A percentile compares a stretch with the other conserved stretches of the same genome.
Conservation (phyloP, 1,140 invertebrate genomes). For the Drosophila neocordata region DNA sequence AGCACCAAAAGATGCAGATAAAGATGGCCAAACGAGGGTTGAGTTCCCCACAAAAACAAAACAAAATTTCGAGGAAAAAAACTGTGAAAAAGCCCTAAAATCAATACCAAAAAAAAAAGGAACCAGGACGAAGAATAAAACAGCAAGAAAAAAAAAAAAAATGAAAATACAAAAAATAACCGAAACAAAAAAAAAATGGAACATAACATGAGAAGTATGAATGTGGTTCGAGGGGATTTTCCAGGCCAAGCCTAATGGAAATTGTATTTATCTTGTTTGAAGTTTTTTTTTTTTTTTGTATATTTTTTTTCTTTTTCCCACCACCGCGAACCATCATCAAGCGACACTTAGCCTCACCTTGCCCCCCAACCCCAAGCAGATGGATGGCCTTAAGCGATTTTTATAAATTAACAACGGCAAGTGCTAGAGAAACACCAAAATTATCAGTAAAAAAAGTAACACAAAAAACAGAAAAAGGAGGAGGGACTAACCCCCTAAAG, state of each 20-base stretch:
- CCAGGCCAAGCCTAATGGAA: slow-evolving; percentile 71
- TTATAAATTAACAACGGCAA: slow-evolving; percentile 77
- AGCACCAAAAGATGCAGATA: slow-evolving; percentile 5
- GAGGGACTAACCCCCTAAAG: not conserved
- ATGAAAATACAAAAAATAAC: not conserved
- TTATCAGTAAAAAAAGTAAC: slow-evolving; percentile 66
- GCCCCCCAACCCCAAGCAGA: slow-evolving; percentile 8
- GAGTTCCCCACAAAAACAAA: slow-evolving; percentile 10
- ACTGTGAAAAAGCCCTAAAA: slow-evolving; percentile 81
- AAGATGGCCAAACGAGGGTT: slow-evolving; percentile 26
- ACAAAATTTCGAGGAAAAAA: slow-evolving; percentile 40
- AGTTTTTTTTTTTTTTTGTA: slow-evolving; percentile 66
- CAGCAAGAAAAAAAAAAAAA: slow-evolving; percentile 10
- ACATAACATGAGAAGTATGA: slow-evolving; percentile 62
- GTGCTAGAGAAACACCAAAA: slow-evolving; percentile 53
- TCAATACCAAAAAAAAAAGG: slow-evolving; percentile 56
- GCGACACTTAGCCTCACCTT: slow-evolving; percentile 75
- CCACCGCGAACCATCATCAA: slow-evolving; percentile 39
- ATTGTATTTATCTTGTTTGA: slow-evolving; percentile 81
- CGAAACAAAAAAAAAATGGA: slow-evolving; percentile 34
- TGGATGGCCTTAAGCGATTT: slow-evolving; percentile 70
- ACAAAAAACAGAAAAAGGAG: not conserved
- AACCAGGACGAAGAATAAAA: slow-evolving; percentile 15
- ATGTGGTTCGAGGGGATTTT: slow-evolving; percentile 76
- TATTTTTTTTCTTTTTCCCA: slow-evolving; percentile 42